These are phyloP conservation scores for Glomeris marginata DNA, from an alignment of 2,888 invertebrate species.

Conservation along the genomic window DNA sequence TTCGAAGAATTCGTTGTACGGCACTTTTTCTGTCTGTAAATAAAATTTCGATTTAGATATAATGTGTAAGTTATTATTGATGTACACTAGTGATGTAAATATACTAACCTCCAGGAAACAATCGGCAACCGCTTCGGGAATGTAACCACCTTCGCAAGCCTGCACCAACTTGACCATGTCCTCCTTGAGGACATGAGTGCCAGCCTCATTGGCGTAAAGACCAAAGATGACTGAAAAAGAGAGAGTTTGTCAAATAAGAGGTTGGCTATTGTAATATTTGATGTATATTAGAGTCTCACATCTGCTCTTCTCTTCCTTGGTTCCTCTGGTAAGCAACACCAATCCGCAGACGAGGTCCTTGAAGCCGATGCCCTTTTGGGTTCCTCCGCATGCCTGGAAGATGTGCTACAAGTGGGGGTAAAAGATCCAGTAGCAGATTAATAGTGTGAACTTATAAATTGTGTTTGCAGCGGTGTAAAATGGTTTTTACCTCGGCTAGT, in stretches of 20 bases:
- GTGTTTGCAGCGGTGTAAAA: too few species aligned
- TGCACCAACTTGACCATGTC: constrained; percentile 47
- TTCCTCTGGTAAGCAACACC: constrained; percentile 70
- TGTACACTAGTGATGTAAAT: too few species aligned
- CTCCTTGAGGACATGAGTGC: constrained; percentile 52
- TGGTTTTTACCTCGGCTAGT: constrained; percentile 62
- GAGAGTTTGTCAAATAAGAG: not conserved
- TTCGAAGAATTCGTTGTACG: constrained; percentile 44
- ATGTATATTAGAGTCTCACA: constrained; percentile 38
- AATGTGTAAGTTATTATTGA: too few species aligned
- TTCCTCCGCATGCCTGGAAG: constrained; percentile 70
- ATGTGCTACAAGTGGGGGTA: constrained; percentile 38
- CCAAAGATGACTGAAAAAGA: constrained; percentile 60
- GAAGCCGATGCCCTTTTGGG: constrained; percentile 60
- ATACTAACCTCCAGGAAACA: constrained; percentile 36
- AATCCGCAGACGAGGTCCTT: constrained; percentile 72
- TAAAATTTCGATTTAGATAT: too few species aligned
- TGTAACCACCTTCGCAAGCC: constrained; percentile 34
- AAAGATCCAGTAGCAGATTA: constrained; percentile 4
- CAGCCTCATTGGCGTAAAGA: constrained; percentile 66
- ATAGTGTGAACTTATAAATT: too few species aligned
- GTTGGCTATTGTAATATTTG: not conserved
- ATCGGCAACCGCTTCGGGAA: constrained; percentile 32
- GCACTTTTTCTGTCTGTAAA: constrained; percentile 32
- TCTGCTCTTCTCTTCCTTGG: constrained; percentile 64